Percentiles rank a stretch among this genome's conserved stretches.
Conservation (phyloP, 2,888 invertebrate genomes). For the Galeopsomyia nigrocyanea region DNA sequence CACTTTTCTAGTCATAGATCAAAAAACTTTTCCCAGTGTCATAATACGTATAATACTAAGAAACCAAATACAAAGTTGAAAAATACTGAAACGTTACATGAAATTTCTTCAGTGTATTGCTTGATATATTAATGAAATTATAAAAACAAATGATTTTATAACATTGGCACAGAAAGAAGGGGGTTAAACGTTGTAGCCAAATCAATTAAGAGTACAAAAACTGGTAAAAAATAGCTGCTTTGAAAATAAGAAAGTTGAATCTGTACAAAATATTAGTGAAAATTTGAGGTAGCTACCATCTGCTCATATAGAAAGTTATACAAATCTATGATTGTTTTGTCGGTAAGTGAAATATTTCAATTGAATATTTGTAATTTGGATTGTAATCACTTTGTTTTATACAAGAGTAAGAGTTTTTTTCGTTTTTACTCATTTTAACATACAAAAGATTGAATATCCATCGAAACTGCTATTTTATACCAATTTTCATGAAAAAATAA, state of each 20-base stretch:
- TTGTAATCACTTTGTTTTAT: neutral
- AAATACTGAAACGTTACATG: neutral
- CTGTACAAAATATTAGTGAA: too few species aligned
- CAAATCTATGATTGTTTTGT: neutral
- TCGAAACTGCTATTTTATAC: too few species aligned
- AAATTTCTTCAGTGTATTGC: constrained; percentile 25
- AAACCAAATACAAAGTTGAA: neutral
- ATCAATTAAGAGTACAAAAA: too few species aligned
- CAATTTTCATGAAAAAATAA: neutral
- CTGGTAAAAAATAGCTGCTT: too few species aligned
- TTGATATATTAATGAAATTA: neutral
- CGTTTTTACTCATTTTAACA: neutral
- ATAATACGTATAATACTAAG: neutral
- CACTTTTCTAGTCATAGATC: too few species aligned
- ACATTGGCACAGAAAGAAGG: too few species aligned
- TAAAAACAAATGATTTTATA: too few species aligned
- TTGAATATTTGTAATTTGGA: neutral
- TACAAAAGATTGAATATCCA: constrained; percentile 2
- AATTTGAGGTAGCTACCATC: too few species aligned
- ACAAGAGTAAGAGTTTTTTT: neutral
- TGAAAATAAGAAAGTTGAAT: too few species aligned
- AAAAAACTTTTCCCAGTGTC: neutral
- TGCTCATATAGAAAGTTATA: too few species aligned
- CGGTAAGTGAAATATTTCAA: neutral
- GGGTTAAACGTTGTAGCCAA: too few species aligned